Conservation (phyloP, 23 tunicate species). For the Trididemnum clinides region DNA sequence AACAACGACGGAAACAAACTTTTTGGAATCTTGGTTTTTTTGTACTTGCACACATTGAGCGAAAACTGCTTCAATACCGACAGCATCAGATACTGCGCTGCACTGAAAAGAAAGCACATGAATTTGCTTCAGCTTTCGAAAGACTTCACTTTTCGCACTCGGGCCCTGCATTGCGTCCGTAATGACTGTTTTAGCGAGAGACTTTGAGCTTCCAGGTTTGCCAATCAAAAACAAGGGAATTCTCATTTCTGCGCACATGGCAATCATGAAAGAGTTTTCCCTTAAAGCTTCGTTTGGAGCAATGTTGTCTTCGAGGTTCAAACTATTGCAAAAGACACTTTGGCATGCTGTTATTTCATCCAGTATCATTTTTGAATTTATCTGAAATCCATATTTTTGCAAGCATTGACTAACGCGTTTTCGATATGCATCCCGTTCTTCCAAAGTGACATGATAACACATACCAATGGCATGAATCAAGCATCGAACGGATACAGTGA, state of each 20-base stretch:
- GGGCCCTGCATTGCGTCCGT: slow-evolving; percentile 73
- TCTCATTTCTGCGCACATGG: slow-evolving; percentile 71
- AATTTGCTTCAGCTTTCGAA: slow-evolving; percentile 60
- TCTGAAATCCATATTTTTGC: background rate
- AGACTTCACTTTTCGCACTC: slow-evolving; percentile 37
- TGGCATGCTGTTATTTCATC: slow-evolving; percentile 62
- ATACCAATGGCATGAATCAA: slow-evolving; percentile 64
- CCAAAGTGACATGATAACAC: slow-evolving; percentile 75
- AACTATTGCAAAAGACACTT: slow-evolving; percentile 28
- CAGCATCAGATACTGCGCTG: slow-evolving; percentile 79
- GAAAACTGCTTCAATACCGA: slow-evolving; percentile 71
- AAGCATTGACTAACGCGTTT: slow-evolving; percentile 21
- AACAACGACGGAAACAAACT: slow-evolving; percentile 74
- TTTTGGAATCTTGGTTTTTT: slow-evolving; percentile 22
- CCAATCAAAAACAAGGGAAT: slow-evolving; percentile 82
- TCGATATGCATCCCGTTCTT: slow-evolving; percentile 51
- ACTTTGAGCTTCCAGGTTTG: slow-evolving; percentile 89
- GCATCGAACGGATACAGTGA: background rate
- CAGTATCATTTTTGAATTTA: background rate
- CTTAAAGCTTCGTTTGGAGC: slow-evolving; percentile 81
- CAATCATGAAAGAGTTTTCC: slow-evolving; percentile 83
- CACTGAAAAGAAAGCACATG: slow-evolving; percentile 76
- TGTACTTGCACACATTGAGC: slow-evolving; percentile 62
- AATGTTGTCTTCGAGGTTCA: slow-evolving; percentile 57
- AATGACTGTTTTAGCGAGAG: slow-evolving; percentile 80